Conservation (phyloP, 2,797 vertebrate genomes). For the Tolypeutes matacus region DNA sequence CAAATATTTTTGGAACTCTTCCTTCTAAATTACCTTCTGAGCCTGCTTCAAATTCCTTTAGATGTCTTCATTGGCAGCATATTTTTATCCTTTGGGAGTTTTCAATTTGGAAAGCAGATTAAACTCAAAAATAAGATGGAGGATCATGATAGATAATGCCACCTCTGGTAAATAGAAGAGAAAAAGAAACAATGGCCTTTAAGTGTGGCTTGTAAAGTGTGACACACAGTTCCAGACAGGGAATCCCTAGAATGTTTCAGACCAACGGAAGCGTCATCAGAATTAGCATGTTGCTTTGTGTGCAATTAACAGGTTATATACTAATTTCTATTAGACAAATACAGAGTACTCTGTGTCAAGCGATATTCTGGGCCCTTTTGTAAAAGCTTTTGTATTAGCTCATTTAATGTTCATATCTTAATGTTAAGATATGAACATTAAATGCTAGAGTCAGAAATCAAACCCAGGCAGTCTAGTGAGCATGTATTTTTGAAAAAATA, state of each 20-base stretch:
- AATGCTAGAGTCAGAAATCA: not conserved
- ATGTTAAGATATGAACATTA: too few species aligned
- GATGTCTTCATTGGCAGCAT: conserved; percentile 51
- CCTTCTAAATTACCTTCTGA: conserved; percentile 49
- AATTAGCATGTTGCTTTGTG: not conserved
- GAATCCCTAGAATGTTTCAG: not conserved
- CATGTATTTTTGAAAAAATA: not conserved
- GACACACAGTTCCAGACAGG: not conserved
- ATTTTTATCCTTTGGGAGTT: conserved; percentile 49
- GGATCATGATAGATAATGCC: not conserved
- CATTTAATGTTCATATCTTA: not conserved
- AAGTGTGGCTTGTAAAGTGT: not conserved
- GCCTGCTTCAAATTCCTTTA: conserved; percentile 38
- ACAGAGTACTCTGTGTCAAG: not conserved
- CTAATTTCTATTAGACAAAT: not conserved
- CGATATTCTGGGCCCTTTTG: not conserved
- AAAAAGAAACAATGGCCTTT: conserved; percentile 4
- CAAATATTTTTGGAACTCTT: conserved; percentile 62
- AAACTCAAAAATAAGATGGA: conserved; percentile 53
- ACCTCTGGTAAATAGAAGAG: conserved; percentile 14
- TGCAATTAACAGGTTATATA: not conserved
- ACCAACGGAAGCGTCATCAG: not conserved
- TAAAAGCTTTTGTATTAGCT: not conserved
- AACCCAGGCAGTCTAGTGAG: not conserved
- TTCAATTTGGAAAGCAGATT: conserved; percentile 64